Percentiles rank a stretch among this genome's conserved stretches.
Evolutionary conservation across 2,113 vertebrate species (phyloP).

Genomic region (Otocyon megalotis): DNA sequence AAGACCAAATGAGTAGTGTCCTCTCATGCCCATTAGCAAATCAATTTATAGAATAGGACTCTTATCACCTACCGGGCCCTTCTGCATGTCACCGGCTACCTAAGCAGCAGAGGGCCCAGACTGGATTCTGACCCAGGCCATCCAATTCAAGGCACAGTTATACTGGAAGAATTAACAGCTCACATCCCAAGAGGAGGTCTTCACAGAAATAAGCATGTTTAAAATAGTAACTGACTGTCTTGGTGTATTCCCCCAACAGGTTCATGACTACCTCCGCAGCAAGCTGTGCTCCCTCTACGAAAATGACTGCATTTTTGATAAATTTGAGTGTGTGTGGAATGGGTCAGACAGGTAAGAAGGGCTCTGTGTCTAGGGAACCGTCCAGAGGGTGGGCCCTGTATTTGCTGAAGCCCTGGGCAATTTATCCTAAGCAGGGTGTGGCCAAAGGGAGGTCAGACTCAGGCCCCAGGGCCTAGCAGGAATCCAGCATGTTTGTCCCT

Average conservation of each 20-base stretch:
- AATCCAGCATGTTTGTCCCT: background rate
- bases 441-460: background rate
- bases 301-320: conserved; percentile 99
- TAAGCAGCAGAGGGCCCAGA: background rate
- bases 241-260: conserved; percentile 85
- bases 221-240: background rate
- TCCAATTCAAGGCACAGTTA: background rate
- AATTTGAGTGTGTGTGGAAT: conserved; percentile 99
- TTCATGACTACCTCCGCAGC: conserved; percentile 97
- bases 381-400: background rate
- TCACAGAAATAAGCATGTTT: background rate
- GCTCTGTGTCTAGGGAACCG: background rate
- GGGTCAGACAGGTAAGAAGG: conserved; percentile 95
- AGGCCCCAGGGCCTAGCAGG: background rate
- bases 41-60: background rate
- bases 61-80: background rate
- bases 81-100: background rate
- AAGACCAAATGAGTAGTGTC: background rate
- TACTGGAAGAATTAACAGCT: background rate
- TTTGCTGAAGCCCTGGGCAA: background rate
- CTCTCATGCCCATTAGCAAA: background rate
- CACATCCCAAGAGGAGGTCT: fast-evolving
- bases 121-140: background rate
- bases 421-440: background rate
- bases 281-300: conserved; percentile 97